Evolutionary conservation across 1,140 invertebrate species (phyloP).

Genomic region (Copidosoma floridanum): DNA sequence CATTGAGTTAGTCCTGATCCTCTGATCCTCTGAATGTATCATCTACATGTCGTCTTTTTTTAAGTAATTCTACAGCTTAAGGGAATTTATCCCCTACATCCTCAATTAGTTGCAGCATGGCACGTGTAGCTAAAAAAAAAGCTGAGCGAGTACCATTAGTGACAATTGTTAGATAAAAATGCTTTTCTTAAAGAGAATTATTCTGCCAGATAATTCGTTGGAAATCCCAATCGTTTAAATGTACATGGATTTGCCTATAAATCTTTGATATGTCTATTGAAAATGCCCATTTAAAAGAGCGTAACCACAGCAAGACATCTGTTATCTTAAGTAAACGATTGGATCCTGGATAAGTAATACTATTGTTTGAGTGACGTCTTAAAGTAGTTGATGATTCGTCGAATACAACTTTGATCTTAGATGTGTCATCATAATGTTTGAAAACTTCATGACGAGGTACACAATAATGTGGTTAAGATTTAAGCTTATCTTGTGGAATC

Average conservation of each 20-base stretch:
- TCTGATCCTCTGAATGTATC: conserved; percentile 33
- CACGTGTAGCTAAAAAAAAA: conserved; percentile 39
- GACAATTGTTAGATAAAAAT: conserved; percentile 36
- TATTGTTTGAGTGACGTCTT: conserved; percentile 33
- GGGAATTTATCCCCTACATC: conserved; percentile 35
- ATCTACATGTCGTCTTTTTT: conserved; percentile 37
- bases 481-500: background rate
- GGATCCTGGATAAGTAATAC: conserved; percentile 29
- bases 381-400: conserved; percentile 34
- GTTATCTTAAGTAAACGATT: conserved; percentile 18
- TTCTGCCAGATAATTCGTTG: conserved; percentile 40
- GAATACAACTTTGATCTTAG: conserved; percentile 40
- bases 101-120: conserved; percentile 34
- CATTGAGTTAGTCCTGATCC: conserved; percentile 24
- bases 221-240: conserved; percentile 24
- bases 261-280: conserved; percentile 40
- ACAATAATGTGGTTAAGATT: conserved; percentile 26
- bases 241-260: conserved; percentile 38
- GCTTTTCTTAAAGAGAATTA: too few relatives aligned
- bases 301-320: conserved; percentile 32
- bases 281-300: conserved; percentile 31
- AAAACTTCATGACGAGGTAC: conserved; percentile 37
- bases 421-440: conserved; percentile 19
- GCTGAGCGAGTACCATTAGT: conserved; percentile 42
- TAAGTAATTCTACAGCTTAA: conserved; percentile 18